These are phyloP conservation scores for Pandion haliaetus DNA, from an alignment of 2,113 vertebrate species.

Conservation along the genomic window DNA sequence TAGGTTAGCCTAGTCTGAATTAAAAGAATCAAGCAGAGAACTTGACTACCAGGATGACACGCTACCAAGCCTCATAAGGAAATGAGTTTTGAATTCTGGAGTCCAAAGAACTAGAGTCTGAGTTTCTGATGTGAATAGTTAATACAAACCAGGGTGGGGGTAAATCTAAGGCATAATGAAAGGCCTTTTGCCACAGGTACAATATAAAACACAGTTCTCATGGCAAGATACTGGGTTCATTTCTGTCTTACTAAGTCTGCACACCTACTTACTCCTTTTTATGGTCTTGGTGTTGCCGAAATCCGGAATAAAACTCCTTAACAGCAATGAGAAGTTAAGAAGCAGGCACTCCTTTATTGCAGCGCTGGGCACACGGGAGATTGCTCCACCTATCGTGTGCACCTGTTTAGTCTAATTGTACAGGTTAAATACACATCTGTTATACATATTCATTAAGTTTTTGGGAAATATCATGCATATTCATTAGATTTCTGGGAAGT, in stretches of 20 bases:
- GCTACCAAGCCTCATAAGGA: background rate
- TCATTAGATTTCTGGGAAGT: too few relatives aligned
- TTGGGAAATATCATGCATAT: too few relatives aligned
- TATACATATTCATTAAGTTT: too few relatives aligned
- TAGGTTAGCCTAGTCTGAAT: background rate
- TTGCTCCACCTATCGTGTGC: too few relatives aligned
- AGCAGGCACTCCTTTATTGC: too few relatives aligned
- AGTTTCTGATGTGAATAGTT: background rate
- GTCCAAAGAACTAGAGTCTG: background rate
- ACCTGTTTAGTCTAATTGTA: too few relatives aligned
- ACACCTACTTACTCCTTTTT: background rate
- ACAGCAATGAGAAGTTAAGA: too few relatives aligned
- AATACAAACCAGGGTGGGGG: rapidly evolving
- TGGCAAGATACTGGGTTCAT: background rate
- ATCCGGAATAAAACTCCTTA: too few relatives aligned
- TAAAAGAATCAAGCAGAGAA: background rate
- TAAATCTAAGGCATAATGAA: background rate
- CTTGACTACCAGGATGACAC: background rate
- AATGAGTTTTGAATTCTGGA: background rate
- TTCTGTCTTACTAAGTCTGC: background rate
- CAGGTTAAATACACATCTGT: too few relatives aligned
- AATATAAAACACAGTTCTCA: background rate
- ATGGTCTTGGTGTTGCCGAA: too few relatives aligned
- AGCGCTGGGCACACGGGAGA: too few relatives aligned
- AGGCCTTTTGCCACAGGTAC: background rate